Percentiles rank a stretch among this genome's conserved stretches.
phyloP scores from a whole-genome alignment of 2,797 vertebrate species.

The Rhinatrema bivittatum region DNA sequence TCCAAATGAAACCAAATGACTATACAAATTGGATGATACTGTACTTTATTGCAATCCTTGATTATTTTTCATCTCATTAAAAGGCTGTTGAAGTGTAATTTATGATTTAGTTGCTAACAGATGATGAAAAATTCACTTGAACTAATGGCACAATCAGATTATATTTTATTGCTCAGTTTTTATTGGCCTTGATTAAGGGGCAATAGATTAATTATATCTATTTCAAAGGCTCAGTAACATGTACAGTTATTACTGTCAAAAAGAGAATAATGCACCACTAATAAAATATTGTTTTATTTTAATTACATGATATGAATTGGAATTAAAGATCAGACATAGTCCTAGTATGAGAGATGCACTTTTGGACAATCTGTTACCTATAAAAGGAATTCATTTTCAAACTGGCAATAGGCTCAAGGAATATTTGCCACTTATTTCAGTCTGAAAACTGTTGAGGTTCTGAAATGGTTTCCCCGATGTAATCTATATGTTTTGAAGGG shows the following conservation, averaged over 20 bases:
- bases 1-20: conserved; percentile 16
- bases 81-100: conserved; percentile 48
- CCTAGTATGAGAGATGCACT: no score
- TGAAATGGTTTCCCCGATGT: no score
- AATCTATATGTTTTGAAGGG: no score
- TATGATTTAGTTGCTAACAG: conserved; percentile 46
- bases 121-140: conserved; percentile 52
- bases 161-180: conserved; percentile 44
- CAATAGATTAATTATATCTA: conserved; percentile 39
- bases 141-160: conserved; percentile 45
- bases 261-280: conserved; percentile 19
- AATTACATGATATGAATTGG: conserved; percentile 27
- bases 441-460: no score
- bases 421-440: fast-evolving
- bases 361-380: background rate
- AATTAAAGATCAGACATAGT: conserved; percentile 10
- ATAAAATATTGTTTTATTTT: conserved; percentile 27
- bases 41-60: conserved; percentile 16
- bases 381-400: no score
- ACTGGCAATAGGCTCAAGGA: background rate
- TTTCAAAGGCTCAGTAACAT: conserved; percentile 22
- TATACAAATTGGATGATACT: conserved; percentile 17
- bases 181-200: conserved; percentile 41
- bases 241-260: conserved; percentile 29
- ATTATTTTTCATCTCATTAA: conserved; percentile 47